A percentile compares a stretch with the other conserved stretches of the same genome.
These are phyloP conservation scores for Phrynocephalus forsythii DNA, from an alignment of 2,797 vertebrate species.

Conservation along the genomic window DNA sequence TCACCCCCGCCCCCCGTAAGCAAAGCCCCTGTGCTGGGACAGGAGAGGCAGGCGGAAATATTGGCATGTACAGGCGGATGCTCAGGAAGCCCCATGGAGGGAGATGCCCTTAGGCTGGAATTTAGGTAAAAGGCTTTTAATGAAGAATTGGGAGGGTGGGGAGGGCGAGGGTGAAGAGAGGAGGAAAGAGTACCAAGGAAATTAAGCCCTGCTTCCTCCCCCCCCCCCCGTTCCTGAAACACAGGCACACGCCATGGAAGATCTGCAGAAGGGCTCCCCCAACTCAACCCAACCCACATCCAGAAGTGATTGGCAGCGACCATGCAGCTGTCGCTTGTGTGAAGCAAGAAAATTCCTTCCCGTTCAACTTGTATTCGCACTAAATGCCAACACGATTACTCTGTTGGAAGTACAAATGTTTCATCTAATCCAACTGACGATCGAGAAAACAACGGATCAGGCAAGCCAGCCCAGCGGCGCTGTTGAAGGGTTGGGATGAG, in stretches of 20 bases:
- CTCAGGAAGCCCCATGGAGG: slow-evolving; percentile 7
- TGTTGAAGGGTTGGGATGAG: too few relatives aligned
- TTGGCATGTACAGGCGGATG: slow-evolving; percentile 19
- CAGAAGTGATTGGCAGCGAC: slow-evolving; percentile 10
- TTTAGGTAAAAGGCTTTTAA: slow-evolving; percentile 25
- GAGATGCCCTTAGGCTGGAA: slow-evolving; percentile 38
- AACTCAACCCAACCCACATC: background rate
- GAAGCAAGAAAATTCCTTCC: background rate
- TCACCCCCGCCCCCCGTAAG: fast-evolving
- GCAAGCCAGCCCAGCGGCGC: too few relatives aligned
- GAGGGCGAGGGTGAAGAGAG: too few relatives aligned
- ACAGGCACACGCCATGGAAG: fast-evolving
- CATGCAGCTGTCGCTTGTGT: background rate
- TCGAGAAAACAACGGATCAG: background rate
- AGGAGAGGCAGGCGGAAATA: background rate
- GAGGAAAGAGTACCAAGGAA: background rate
- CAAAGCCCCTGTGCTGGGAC: slow-evolving; percentile 43
- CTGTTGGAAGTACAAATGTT: background rate
- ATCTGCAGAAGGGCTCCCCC: background rate
- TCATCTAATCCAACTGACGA: background rate
- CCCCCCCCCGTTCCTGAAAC: background rate
- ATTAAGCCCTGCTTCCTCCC: background rate
- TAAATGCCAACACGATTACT: background rate
- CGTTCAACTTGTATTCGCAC: background rate
- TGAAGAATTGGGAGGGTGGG: background rate